Percentiles rank a stretch among this genome's conserved stretches.
Evolutionary conservation across 2,797 vertebrate genomes (phyloP).

Genomic region (Anabacerthia variegaticeps): DNA sequence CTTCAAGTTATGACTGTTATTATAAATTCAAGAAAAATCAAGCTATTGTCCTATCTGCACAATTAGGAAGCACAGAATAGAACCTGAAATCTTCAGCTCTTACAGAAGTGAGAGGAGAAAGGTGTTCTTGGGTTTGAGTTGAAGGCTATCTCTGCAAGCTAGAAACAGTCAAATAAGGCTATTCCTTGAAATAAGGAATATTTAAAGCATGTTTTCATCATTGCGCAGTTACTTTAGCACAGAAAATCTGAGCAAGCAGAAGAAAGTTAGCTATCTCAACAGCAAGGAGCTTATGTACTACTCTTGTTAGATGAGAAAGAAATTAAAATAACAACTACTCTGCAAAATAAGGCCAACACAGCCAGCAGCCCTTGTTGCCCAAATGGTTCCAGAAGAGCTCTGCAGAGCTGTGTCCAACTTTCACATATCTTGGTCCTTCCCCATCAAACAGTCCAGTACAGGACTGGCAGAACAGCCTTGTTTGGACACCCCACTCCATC

Average conservation of each 20-base stretch:
- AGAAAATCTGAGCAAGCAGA: background rate
- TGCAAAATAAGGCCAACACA: background rate
- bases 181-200: background rate
- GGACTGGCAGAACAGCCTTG: background rate
- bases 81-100: background rate
- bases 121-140: background rate
- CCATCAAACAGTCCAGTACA: background rate
- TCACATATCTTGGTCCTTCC: background rate
- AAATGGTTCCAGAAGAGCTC: background rate
- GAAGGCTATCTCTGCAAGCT: background rate
- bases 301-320: background rate
- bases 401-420: background rate
- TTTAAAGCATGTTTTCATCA: background rate
- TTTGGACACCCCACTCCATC: background rate
- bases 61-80: background rate
- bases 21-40: background rate
- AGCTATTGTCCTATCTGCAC: background rate
- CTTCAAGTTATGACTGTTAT: background rate
- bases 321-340: background rate
- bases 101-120: background rate
- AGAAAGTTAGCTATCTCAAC: background rate
- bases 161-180: background rate
- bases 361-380: background rate
- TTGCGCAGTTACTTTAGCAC: background rate
- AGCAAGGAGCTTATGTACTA: fast-evolving